Evolutionary conservation across 1,140 invertebrate genomes (phyloP).

Genomic region (Microplitis mediator): DNA sequence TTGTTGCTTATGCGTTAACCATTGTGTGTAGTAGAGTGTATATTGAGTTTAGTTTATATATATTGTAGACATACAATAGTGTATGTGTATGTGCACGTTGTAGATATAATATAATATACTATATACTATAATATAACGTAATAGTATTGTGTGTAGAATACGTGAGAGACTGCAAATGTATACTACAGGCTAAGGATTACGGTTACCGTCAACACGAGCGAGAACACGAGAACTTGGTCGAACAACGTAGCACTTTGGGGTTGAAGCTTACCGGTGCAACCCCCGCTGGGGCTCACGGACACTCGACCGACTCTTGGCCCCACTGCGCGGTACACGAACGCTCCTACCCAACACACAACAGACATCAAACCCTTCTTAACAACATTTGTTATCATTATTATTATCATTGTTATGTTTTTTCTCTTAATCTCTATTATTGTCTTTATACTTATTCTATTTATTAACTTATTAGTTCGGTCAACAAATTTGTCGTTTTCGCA

Average conservation of each 20-base stretch:
- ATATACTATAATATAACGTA: background rate
- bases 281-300: slow-evolving; percentile 60
- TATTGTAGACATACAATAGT: no score
- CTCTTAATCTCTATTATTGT: background rate
- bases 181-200: slow-evolving; percentile 59
- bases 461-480: no score
- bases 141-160: slow-evolving; percentile 19
- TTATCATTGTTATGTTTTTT: slow-evolving; percentile 4
- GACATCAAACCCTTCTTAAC: slow-evolving; percentile 54
- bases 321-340: slow-evolving; percentile 61
- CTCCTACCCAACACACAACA: slow-evolving; percentile 58
- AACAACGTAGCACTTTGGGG: slow-evolving; percentile 57
- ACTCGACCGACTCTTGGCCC: slow-evolving; percentile 60
- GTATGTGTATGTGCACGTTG: no score
- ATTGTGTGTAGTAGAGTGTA: background rate
- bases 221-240: slow-evolving; percentile 54
- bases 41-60: no score
- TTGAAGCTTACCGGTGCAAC: slow-evolving; percentile 63
- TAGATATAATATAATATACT: background rate
- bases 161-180: slow-evolving; percentile 34
- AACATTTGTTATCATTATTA: slow-evolving; percentile 22
- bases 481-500: no score
- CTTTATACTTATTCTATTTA: background rate
- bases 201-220: slow-evolving; percentile 48
- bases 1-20: background rate